Evolutionary conservation across 2,113 vertebrate genomes (phyloP), one percentile per base, ranked within the genome.

Genomic region (Chaenocephalus aceratus): DNA sequence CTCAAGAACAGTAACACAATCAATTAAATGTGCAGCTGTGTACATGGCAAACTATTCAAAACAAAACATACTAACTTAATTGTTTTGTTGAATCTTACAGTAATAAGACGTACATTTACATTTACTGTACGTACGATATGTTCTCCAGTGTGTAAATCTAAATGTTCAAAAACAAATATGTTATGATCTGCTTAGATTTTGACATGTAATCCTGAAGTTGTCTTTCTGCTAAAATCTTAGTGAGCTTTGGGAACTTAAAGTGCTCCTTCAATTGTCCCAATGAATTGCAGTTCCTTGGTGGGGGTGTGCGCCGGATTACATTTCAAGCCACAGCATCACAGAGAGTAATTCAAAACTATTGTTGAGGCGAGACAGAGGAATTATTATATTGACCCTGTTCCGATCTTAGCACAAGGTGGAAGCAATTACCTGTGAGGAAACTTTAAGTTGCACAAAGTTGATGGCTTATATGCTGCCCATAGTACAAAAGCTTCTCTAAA

Each of bases 361-460:
- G 53, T 68, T 72, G 73, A 70, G 79, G 66, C 45, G 34, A 36
- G 44, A 61, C 71, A 68, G 61, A 72, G 65, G 72, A 72, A 62
- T 83, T 82, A 71, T 44, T 74, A 63, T 52, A 74, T 52, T 82
- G 76, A 83, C 80, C 65, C 57, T 79, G 59, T 61, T 53, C 83
- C 12, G 36, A 60, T 72, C 78, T 71, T 48, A 77, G 77, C 77
- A 71, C 59, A 90, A 76, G 80, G 89, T 92, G 91, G 86, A 87
- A 93, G 85, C 84, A 90, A 92, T 91, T 90, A 92, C 86, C 84
- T 88, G 72, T 12, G 73, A 89, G 75, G 79, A 73, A 91, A 67
- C 80, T 86, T 81, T 75, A 79, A 88, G 79, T 73, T 77, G 69
- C 59, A 72, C 56, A 77, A 54, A 85, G 79, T 82, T 60, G 49